A percentile compares a stretch with the other conserved stretches of the same genome.
These are phyloP conservation scores for Melanaphis sacchari DNA, from an alignment of 1,140 invertebrate species.

Conservation along the genomic window DNA sequence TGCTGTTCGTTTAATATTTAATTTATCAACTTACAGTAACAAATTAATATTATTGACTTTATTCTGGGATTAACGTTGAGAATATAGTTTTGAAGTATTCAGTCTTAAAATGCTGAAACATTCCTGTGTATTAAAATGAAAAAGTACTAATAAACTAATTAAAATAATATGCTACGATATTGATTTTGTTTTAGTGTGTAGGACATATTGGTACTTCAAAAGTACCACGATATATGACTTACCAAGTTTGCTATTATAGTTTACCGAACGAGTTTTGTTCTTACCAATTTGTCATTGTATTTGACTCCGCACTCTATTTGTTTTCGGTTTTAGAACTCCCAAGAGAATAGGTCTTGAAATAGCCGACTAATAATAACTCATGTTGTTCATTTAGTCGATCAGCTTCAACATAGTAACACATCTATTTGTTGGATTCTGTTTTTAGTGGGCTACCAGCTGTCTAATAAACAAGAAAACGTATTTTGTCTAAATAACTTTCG, in stretches of 20 bases:
- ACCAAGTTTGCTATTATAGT: neutral
- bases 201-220: neutral
- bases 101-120: neutral
- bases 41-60: no score
- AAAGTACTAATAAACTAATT: neutral
- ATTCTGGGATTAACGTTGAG: neutral
- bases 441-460: neutral
- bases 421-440: neutral
- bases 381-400: conserved; percentile 17
- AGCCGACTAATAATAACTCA: conserved; percentile 31
- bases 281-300: conserved; percentile 15
- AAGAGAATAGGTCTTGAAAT: neutral
- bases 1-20: neutral
- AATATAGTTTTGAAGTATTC: neutral
- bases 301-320: conserved; percentile 6
- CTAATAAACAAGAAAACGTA: neutral
- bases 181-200: neutral
- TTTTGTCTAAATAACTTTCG: neutral
- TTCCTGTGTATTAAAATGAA: neutral
- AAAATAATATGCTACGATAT: neutral
- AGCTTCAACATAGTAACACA: neutral
- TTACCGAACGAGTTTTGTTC: neutral
- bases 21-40: neutral
- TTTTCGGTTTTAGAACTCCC: conserved; percentile 19
- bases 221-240: neutral